A percentile compares a stretch with the other conserved stretches of the same genome.
Evolutionary conservation across 2,797 vertebrate species (phyloP).

Genomic region (Peromyscus nudipes): DNA sequence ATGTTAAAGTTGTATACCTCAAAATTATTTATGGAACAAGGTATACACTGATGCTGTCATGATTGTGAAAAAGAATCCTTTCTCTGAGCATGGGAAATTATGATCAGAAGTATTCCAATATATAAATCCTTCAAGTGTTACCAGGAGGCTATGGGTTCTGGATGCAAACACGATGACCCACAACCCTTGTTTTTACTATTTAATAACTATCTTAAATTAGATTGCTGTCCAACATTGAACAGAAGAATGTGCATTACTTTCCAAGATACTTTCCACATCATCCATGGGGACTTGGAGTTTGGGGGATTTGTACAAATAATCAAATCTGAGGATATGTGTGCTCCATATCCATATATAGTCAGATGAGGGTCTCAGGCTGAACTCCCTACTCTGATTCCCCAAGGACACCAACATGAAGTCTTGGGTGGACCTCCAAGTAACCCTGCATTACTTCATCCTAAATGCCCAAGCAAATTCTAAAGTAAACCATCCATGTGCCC

Average conservation of each 20-base stretch:
- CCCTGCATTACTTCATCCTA: neutral
- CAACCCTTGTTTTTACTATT: neutral
- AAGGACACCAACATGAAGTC: neutral
- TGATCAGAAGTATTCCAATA: neutral
- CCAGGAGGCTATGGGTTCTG: neutral
- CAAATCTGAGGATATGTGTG: neutral
- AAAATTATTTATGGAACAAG: conserved; percentile 18
- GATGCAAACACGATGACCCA: neutral
- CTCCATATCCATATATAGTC: neutral
- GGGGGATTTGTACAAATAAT: conserved; percentile 9
- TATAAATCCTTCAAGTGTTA: neutral
- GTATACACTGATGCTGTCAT: neutral
- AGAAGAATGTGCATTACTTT: conserved; percentile 37
- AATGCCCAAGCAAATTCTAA: neutral
- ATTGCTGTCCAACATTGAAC: neutral
- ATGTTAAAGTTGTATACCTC: neutral
- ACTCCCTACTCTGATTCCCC: neutral
- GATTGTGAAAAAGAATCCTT: neutral
- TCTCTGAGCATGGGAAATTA: neutral
- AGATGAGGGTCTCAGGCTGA: conserved; percentile 51
- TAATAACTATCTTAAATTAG: conserved; percentile 4
- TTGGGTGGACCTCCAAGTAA: neutral
- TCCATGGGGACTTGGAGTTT: neutral
- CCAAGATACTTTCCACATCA: neutral
- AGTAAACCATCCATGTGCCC: too few relatives aligned